phyloP scores from a whole-genome alignment of 1,140 invertebrate genomes.

The Lutraria rhynchaena region DNA sequence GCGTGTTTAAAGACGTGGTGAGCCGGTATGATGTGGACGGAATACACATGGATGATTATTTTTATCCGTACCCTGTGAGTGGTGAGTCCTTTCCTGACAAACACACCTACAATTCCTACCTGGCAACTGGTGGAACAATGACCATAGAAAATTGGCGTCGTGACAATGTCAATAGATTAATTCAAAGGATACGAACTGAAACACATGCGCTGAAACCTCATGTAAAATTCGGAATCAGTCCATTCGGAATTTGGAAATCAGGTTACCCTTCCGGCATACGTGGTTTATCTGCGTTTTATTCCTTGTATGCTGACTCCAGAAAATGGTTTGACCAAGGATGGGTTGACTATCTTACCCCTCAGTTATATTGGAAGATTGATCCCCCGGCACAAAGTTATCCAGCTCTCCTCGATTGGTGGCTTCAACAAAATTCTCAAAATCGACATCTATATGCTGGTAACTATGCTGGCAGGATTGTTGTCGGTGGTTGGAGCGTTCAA shows the following conservation, averaged over 20 bases:
- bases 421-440: slow-evolving; percentile 64
- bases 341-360: slow-evolving; percentile 78
- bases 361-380: slow-evolving; percentile 79
- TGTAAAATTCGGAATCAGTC: slow-evolving; percentile 78
- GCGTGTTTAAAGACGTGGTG: slow-evolving; percentile 74
- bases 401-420: slow-evolving; percentile 77
- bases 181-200: slow-evolving; percentile 65
- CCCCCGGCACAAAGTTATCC: slow-evolving; percentile 76
- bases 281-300: slow-evolving; percentile 73
- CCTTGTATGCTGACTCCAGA: slow-evolving; percentile 76
- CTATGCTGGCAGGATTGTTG: slow-evolving; percentile 63
- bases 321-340: slow-evolving; percentile 78
- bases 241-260: slow-evolving; percentile 79
- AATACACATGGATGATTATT: slow-evolving; percentile 80
- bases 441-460: slow-evolving; percentile 73
- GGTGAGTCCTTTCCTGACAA: slow-evolving; percentile 73
- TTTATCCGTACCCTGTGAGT: slow-evolving; percentile 79
- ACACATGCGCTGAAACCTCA: slow-evolving; percentile 68
- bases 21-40: slow-evolving; percentile 79
- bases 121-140: slow-evolving; percentile 68
- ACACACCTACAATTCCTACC: slow-evolving; percentile 72
- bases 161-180: slow-evolving; percentile 74
- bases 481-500: slow-evolving; percentile 66
- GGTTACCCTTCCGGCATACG: slow-evolving; percentile 71
- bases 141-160: slow-evolving; percentile 74